Conservation (phyloP, 2,888 invertebrate genomes). For the Euplexia lucipara region DNA sequence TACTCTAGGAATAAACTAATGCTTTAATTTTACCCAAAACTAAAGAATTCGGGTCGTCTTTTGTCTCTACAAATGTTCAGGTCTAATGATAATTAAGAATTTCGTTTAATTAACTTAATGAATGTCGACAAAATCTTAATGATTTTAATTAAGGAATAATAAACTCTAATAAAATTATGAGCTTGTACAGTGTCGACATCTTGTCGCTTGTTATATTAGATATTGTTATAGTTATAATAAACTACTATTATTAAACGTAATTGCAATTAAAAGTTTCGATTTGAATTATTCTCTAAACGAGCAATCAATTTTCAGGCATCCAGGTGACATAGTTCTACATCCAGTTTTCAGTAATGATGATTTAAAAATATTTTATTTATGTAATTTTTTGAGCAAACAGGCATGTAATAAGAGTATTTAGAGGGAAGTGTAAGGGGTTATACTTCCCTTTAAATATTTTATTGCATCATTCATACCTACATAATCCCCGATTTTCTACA, state of each 20-base stretch:
- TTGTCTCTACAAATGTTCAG: constrained; percentile 41
- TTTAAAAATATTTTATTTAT: not conserved
- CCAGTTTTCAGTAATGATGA: not conserved
- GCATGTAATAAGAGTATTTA: too few species aligned
- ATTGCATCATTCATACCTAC: too few species aligned
- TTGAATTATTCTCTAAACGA: not conserved
- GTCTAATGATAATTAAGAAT: constrained; percentile 53
- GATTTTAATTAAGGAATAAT: constrained; percentile 56
- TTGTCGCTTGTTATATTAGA: constrained; percentile 29
- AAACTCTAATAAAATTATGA: constrained; percentile 44
- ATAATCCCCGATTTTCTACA: too few species aligned
- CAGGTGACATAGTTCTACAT: not conserved
- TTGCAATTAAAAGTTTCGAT: not conserved
- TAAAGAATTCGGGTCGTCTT: constrained; percentile 42
- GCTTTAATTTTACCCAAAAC: constrained; percentile 28
- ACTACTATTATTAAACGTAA: not conserved
- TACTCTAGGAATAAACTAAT: not conserved
- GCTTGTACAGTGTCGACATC: constrained; percentile 42
- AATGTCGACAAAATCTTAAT: constrained; percentile 49
- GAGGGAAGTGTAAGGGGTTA: too few species aligned
- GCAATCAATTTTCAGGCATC: not conserved
- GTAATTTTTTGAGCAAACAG: too few species aligned
- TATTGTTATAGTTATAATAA: constrained; percentile 14
- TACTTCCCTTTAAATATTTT: too few species aligned
- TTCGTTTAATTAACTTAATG: constrained; percentile 56